Evolutionary conservation across 2,888 invertebrate species (phyloP).

Genomic region (Cynaeus angustus): DNA sequence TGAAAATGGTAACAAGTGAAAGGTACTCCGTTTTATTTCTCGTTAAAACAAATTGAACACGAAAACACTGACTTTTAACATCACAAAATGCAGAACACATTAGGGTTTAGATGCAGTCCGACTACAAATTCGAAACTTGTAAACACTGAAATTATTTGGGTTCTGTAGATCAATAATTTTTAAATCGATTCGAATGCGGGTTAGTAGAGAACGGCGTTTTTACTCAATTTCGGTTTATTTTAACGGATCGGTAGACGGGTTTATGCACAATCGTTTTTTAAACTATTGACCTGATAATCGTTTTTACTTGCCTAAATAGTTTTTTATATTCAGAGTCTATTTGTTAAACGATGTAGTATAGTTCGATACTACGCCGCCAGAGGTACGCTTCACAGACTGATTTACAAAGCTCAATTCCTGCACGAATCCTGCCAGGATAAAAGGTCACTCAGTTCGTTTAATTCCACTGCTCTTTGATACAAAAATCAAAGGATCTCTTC

Average conservation of each 20-base stretch:
- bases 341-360: constrained; percentile 62
- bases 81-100: constrained; percentile 69
- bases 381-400: constrained; percentile 59
- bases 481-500: too few relatives aligned
- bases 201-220: constrained; percentile 46
- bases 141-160: constrained; percentile 58
- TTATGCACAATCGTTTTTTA: constrained; percentile 44
- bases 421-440: constrained; percentile 26
- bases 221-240: constrained; percentile 30
- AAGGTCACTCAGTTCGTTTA: neutral
- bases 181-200: constrained; percentile 66
- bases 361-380: constrained; percentile 63
- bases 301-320: constrained; percentile 55
- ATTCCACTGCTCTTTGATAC: neutral
- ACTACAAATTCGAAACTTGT: constrained; percentile 45
- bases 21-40: constrained; percentile 54
- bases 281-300: constrained; percentile 54
- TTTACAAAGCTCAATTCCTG: constrained; percentile 61
- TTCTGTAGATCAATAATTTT: constrained; percentile 66
- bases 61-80: constrained; percentile 61
- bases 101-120: constrained; percentile 60
- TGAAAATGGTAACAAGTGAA: constrained; percentile 55
- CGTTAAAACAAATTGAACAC: constrained; percentile 53
- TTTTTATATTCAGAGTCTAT: constrained; percentile 62
- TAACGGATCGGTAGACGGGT: constrained; percentile 35